phyloP scores from a whole-genome alignment of 2,113 vertebrate genomes.

The Agapornis roseicollis region DNA sequence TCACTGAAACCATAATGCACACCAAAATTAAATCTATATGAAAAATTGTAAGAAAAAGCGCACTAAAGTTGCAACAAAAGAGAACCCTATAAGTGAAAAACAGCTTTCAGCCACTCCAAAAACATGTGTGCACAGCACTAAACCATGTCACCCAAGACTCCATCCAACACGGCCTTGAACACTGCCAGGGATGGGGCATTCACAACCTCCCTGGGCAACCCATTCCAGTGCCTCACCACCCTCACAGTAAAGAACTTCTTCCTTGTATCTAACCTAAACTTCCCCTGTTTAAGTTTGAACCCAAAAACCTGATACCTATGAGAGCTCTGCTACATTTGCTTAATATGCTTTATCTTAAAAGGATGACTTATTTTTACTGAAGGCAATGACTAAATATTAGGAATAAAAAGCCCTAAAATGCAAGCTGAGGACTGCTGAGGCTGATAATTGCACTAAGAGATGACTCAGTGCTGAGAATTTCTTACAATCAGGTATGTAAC shows the following conservation, averaged over 20 bases:
- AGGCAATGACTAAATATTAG: neutral
- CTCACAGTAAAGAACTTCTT: neutral
- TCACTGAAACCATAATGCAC: neutral
- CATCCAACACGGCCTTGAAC: neutral
- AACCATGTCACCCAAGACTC: neutral
- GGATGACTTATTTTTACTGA: neutral
- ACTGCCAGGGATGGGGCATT: neutral
- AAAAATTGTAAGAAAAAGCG: neutral
- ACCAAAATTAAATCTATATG: neutral
- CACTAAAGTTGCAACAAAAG: neutral
- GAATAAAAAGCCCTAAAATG: neutral
- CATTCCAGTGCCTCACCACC: neutral
- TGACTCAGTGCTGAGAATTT: neutral
- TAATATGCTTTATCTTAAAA: neutral
- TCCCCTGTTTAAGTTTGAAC: neutral
- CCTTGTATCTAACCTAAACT: neutral
- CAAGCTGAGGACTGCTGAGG: neutral
- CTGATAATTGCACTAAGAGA: neutral
- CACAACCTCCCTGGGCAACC: neutral
- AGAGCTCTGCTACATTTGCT: neutral
- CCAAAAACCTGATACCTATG: neutral
- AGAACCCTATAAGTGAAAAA: neutral
- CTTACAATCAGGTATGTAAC: neutral
- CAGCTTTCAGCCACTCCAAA: neutral
- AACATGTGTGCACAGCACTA: neutral